Percentiles rank a stretch among this genome's conserved stretches.
Evolutionary conservation across 2,797 vertebrate species (phyloP).

Genomic region (Corythornis leucogaster): DNA sequence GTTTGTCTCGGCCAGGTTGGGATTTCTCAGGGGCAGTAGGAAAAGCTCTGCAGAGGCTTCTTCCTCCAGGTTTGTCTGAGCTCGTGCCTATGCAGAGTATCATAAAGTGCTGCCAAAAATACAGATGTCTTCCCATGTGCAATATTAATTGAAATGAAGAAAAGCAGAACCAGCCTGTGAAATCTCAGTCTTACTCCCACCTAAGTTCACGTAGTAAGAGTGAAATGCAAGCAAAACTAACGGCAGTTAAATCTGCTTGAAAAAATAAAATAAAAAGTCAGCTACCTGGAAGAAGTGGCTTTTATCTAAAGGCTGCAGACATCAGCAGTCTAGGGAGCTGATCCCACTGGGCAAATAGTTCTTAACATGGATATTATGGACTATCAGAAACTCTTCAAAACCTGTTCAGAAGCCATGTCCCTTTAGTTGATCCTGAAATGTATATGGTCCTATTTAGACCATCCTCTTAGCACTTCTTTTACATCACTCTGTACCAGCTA

Average conservation of each 20-base stretch:
- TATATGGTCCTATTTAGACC: neutral
- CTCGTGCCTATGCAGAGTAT: neutral
- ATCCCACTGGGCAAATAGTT: neutral
- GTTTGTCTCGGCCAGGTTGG: neutral
- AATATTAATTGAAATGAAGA: neutral
- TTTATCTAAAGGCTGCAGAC: slow-evolving; percentile 19
- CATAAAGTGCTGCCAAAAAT: neutral
- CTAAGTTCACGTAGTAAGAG: neutral
- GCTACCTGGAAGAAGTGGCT: neutral
- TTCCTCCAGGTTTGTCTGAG: neutral
- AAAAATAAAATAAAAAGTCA: neutral
- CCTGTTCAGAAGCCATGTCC: neutral
- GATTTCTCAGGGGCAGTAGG: neutral
- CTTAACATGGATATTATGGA: neutral
- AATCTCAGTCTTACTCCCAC: neutral
- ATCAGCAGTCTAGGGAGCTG: neutral
- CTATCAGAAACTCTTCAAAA: neutral
- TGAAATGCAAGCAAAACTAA: neutral
- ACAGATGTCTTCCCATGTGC: neutral
- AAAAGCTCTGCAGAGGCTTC: neutral
- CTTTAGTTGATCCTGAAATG: neutral
- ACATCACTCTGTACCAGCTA: neutral
- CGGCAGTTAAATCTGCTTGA: neutral
- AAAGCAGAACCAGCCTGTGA: neutral
- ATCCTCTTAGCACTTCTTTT: neutral